Conservation (phyloP, 2,888 invertebrate species). For the Phania funesta region DNA sequence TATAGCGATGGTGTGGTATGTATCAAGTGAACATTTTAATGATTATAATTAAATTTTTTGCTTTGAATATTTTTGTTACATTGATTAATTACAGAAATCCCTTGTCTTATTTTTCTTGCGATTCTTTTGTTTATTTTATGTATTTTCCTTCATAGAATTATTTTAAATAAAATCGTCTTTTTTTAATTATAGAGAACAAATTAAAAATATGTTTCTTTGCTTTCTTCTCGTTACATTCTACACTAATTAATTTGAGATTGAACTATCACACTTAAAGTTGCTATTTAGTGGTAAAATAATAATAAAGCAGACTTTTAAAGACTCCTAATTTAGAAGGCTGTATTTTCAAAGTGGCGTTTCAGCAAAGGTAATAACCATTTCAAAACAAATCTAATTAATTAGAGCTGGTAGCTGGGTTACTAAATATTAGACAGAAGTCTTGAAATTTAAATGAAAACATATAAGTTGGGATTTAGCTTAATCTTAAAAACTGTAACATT, state of each 20-base stretch:
- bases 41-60: too few species aligned
- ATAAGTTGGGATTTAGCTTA: too few species aligned
- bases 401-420: too few species aligned
- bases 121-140: not conserved
- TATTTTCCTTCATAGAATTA: slow-evolving; percentile 6
- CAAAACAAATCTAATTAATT: too few species aligned
- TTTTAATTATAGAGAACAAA: slow-evolving; percentile 44
- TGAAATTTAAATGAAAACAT: too few species aligned
- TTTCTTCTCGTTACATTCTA: slow-evolving; percentile 1
- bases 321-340: not conserved
- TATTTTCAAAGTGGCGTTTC: not conserved
- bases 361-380: not conserved
- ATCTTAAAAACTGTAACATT: too few species aligned
- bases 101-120: not conserved
- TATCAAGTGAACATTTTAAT: not conserved
- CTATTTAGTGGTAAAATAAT: not conserved
- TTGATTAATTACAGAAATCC: not conserved
- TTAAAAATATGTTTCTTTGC: not conserved
- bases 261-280: slow-evolving; percentile 21
- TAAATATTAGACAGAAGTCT: too few species aligned
- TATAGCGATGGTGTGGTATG: not conserved
- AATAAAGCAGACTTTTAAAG: not conserved
- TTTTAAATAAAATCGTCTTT: slow-evolving; percentile 45
- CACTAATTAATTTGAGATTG: slow-evolving; percentile 47
- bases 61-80: too few species aligned